Evolutionary conservation across 1,140 invertebrate genomes (phyloP).

Genomic region (Steinernema khuongi): DNA sequence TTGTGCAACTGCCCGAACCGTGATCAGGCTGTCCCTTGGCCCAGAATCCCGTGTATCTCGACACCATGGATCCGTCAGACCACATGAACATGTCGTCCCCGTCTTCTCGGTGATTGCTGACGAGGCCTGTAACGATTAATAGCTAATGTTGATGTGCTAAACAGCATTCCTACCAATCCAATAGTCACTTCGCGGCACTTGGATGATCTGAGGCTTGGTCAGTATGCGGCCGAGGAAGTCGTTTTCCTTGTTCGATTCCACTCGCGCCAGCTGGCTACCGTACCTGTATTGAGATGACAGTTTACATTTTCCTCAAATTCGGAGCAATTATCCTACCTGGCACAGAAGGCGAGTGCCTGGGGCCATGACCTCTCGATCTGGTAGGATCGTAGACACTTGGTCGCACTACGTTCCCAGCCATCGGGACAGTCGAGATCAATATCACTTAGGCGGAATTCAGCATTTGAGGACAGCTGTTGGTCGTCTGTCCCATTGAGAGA

Average conservation of each 20-base stretch:
- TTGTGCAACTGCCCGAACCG: conserved; percentile 78
- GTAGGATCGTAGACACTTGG: conserved; percentile 46
- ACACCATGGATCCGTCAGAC: conserved; percentile 79
- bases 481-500: background rate
- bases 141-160: background rate
- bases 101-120: conserved; percentile 27
- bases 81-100: conserved; percentile 63
- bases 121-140: conserved; percentile 34
- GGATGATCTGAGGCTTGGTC: conserved; percentile 40
- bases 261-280: conserved; percentile 45
- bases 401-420: conserved; percentile 46
- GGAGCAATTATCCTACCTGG: conserved; percentile 35
- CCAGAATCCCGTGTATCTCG: conserved; percentile 74
- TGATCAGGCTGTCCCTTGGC: conserved; percentile 73
- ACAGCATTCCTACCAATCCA: conserved; percentile 42
- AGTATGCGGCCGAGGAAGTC: conserved; percentile 44
- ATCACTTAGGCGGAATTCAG: conserved; percentile 29
- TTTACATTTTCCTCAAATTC: background rate
- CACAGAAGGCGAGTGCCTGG: conserved; percentile 52
- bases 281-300: conserved; percentile 41
- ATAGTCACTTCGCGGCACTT: conserved; percentile 32
- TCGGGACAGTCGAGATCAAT: conserved; percentile 49
- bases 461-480: background rate
- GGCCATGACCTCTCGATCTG: conserved; percentile 52
- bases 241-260: conserved; percentile 51